Evolutionary conservation across 1,140 invertebrate species (phyloP).

Genomic region (Calliphora vicina): DNA sequence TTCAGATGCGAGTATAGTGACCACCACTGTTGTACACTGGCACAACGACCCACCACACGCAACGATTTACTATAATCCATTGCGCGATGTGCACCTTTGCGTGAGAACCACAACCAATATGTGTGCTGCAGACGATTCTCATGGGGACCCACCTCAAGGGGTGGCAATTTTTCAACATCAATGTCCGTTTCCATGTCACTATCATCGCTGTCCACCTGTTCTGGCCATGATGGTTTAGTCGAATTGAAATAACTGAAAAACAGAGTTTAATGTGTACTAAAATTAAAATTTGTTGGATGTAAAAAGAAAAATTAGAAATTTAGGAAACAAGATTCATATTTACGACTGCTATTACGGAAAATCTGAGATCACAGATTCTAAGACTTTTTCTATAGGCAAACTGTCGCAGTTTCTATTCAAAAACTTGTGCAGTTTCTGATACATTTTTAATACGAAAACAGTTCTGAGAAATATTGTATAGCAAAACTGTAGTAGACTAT

Average conservation of each 20-base stretch:
- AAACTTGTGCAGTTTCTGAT: too few relatives aligned
- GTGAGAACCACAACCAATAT: slow-evolving; percentile 81
- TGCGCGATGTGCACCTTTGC: slow-evolving; percentile 58
- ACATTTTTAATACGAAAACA: too few relatives aligned
- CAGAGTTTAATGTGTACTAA: too few relatives aligned
- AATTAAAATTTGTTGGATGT: too few relatives aligned
- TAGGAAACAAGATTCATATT: too few relatives aligned
- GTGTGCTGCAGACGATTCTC: slow-evolving; percentile 84
- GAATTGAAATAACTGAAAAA: slow-evolving; percentile 43
- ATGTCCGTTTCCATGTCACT: slow-evolving; percentile 61
- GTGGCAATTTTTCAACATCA: slow-evolving; percentile 63
- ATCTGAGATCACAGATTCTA: too few relatives aligned
- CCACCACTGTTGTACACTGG: slow-evolving; percentile 97
- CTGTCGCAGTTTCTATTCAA: too few relatives aligned
- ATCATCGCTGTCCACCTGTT: slow-evolving; percentile 60
- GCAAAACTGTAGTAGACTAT: too few relatives aligned
- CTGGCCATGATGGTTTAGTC: slow-evolving; percentile 54
- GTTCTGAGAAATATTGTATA: too few relatives aligned
- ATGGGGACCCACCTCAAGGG: slow-evolving; percentile 70
- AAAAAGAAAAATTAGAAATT: too few relatives aligned
- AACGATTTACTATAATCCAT: slow-evolving; percentile 62
- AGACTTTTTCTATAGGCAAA: too few relatives aligned
- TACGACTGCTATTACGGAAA: too few relatives aligned
- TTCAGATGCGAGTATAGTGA: slow-evolving; percentile 90
- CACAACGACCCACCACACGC: slow-evolving; percentile 79